A percentile compares a stretch with the other conserved stretches of the same genome.
Conservation (phyloP, 1,140 invertebrate species). For the Manduca sexta region DNA sequence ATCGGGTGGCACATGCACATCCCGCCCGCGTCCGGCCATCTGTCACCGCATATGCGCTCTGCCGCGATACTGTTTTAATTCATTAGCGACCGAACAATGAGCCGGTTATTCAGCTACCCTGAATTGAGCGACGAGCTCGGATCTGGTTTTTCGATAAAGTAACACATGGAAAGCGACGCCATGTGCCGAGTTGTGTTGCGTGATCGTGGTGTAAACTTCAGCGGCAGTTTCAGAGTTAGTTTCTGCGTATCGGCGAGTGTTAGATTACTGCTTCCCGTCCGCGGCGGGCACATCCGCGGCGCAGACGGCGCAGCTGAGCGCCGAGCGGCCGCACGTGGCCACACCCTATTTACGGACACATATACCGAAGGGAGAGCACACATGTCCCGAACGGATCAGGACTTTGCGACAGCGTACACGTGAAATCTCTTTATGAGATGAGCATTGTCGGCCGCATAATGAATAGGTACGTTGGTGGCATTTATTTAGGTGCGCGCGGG, state of each 20-base stretch:
- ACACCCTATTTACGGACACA: conserved; percentile 70
- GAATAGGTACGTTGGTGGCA: conserved; percentile 63
- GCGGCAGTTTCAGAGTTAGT: conserved; percentile 5
- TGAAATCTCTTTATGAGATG: conserved; percentile 69
- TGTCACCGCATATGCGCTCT: conserved; percentile 61
- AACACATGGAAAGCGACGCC: conserved; percentile 1
- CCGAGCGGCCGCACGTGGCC: conserved; percentile 69
- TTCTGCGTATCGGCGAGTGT: conserved; percentile 46
- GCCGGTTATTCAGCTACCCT: conserved; percentile 22
- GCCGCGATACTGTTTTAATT: conserved; percentile 64
- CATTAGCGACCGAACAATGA: conserved; percentile 60
- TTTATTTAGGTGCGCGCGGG: conserved; percentile 59
- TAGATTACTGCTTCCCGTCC: conserved; percentile 67
- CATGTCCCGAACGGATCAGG: conserved; percentile 68
- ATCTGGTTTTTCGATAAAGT: background rate
- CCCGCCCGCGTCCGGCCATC: conserved; percentile 66
- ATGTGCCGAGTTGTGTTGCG: conserved; percentile 5
- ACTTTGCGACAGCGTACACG: conserved; percentile 67
- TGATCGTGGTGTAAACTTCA: background rate
- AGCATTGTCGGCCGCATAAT: conserved; percentile 64
- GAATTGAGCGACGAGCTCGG: background rate
- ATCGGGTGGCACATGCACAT: conserved; percentile 55
- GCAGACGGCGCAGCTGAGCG: conserved; percentile 66
- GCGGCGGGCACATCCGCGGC: conserved; percentile 60
- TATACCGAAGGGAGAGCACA: conserved; percentile 65